Evolutionary conservation across 2,797 vertebrate genomes (phyloP).

Genomic region (Sarcophilus harrisii): DNA sequence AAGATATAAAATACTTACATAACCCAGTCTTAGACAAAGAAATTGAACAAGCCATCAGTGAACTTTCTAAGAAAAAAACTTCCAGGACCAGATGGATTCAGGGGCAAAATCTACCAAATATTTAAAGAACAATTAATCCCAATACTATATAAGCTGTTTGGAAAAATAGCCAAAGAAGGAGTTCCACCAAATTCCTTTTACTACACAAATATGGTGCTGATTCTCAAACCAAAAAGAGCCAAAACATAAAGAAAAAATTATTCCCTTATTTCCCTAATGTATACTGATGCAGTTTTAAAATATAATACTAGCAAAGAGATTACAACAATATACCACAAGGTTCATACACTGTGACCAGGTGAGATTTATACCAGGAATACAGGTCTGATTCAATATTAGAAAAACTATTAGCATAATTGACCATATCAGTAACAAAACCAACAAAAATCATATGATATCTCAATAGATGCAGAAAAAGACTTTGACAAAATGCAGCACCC

Average conservation of each 20-base stretch:
- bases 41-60: not conserved
- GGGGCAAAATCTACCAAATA: not conserved
- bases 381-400: not conserved
- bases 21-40: not conserved
- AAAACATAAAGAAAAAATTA: not conserved
- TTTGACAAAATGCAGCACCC: not conserved
- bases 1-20: not conserved
- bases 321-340: not conserved
- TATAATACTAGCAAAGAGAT: not conserved
- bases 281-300: not conserved
- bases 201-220: not conserved
- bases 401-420: not conserved
- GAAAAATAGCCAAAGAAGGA: not conserved
- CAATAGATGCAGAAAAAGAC: not conserved
- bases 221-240: not conserved
- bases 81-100: not conserved
- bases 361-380: not conserved
- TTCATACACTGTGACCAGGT: not conserved
- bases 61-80: not conserved
- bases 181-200: not conserved
- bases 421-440: not conserved
- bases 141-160: not conserved
- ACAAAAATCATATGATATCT: not conserved
- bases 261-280: not conserved
- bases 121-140: not conserved